Conservation (phyloP, 2,113 vertebrate species). For the Macquaria australasica region DNA sequence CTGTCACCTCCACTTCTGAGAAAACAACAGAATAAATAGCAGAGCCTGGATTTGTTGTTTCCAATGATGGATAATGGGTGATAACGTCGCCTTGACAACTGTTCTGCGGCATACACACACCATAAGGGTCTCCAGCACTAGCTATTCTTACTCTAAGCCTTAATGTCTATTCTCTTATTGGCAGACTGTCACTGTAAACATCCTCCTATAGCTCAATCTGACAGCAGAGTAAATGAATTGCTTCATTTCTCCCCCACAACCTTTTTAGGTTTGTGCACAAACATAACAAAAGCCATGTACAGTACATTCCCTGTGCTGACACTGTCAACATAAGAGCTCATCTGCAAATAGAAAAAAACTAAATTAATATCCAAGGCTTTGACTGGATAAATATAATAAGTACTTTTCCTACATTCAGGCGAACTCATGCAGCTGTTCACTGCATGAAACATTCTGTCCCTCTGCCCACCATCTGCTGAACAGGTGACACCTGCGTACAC, state of each 20-base stretch:
- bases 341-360: constrained; percentile 14
- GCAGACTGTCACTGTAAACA: constrained; percentile 61
- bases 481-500: constrained; percentile 39
- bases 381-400: constrained; percentile 38
- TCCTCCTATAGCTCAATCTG: constrained; percentile 50
- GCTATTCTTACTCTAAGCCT: constrained; percentile 54
- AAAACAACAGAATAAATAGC: constrained; percentile 71
- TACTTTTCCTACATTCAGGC: not conserved
- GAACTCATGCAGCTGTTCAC: constrained; percentile 21
- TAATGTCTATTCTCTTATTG: constrained; percentile 57
- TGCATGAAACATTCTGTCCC: constrained; percentile 22
- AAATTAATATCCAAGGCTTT: constrained; percentile 32
- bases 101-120: constrained; percentile 45
- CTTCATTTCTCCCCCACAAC: not conserved
- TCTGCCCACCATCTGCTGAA: constrained; percentile 53
- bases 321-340: constrained; percentile 83
- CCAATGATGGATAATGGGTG: constrained; percentile 72
- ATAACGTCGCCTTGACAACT: constrained; percentile 78
- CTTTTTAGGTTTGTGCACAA: constrained; percentile 16
- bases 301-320: constrained; percentile 84
- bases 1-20: constrained; percentile 73
- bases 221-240: constrained; percentile 49
- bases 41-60: constrained; percentile 70
- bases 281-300: constrained; percentile 86
- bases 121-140: constrained; percentile 36